Evolutionary conservation across 2,888 invertebrate genomes (phyloP).

Genomic region (Macropis europaea): DNA sequence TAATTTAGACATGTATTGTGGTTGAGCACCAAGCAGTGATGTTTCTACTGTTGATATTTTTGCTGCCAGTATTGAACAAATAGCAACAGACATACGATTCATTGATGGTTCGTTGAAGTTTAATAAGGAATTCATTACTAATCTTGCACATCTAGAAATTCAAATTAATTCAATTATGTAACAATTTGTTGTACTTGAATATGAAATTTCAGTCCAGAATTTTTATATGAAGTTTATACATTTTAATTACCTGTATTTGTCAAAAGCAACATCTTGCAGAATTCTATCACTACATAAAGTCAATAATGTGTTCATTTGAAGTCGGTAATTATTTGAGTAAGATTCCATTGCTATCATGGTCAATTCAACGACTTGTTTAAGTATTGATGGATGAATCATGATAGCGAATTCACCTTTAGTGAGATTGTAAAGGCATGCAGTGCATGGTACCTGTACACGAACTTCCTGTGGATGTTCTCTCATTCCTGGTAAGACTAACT

Average conservation of each 20-base stretch:
- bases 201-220: constrained; percentile 10
- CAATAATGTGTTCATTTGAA: constrained; percentile 87
- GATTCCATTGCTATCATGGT: constrained; percentile 86
- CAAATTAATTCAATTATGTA: neutral
- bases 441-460: constrained; percentile 87
- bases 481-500: constrained; percentile 82
- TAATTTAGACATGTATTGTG: constrained; percentile 86
- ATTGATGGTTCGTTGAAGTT: constrained; percentile 86
- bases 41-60: constrained; percentile 86
- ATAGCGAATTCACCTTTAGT: constrained; percentile 85
- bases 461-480: constrained; percentile 81
- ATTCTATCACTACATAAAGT: constrained; percentile 89
- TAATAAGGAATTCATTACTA: constrained; percentile 87
- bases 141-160: constrained; percentile 82
- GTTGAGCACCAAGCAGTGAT: constrained; percentile 84
- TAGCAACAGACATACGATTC: constrained; percentile 90
- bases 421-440: constrained; percentile 88
- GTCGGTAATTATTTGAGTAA: constrained; percentile 85
- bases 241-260: constrained; percentile 80
- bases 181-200: neutral
- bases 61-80: constrained; percentile 86
- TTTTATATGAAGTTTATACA: neutral
- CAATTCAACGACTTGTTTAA: constrained; percentile 84
- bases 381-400: constrained; percentile 84
- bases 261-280: constrained; percentile 86